Percentiles rank a stretch among this genome's conserved stretches.
These are phyloP conservation scores for Hirundichthys speculiger DNA, from an alignment of 2,113 vertebrate genomes.

Conservation along the genomic window DNA sequence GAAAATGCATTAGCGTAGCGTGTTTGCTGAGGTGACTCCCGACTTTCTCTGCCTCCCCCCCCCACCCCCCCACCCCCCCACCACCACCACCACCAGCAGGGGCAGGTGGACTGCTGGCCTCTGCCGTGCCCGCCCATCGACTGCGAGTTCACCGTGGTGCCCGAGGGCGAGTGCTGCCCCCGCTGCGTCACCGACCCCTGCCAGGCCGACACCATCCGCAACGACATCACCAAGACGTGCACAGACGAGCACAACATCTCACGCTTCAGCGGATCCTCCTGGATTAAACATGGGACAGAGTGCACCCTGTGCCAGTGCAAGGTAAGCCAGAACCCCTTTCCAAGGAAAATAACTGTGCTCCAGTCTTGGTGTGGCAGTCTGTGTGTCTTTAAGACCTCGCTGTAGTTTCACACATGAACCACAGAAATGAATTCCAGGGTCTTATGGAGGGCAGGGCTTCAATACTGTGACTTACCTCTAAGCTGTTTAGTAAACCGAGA, in stretches of 20 bases:
- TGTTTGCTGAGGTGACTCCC: slow-evolving; percentile 8
- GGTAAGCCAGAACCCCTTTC: slow-evolving; percentile 57
- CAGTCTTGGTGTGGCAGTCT: slow-evolving; percentile 6
- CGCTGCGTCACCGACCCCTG: slow-evolving; percentile 94
- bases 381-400: slow-evolving; percentile 6
- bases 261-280: slow-evolving; percentile 96
- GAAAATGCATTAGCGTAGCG: slow-evolving; percentile 10
- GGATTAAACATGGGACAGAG: slow-evolving; percentile 96
- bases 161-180: slow-evolving; percentile 92
- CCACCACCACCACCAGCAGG: slow-evolving; percentile 82
- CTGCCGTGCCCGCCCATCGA: slow-evolving; percentile 90
- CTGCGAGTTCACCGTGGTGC: slow-evolving; percentile 93
- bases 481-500: slow-evolving; percentile 10
- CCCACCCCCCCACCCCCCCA: background rate
- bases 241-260: slow-evolving; percentile 91
- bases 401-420: background rate
- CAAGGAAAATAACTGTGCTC: background rate
- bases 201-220: slow-evolving; percentile 91
- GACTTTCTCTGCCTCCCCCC: background rate
- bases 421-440: background rate
- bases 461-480: background rate
- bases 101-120: slow-evolving; percentile 98
- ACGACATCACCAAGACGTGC: slow-evolving; percentile 97
- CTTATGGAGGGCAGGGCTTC: background rate
- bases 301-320: slow-evolving; percentile 98